A percentile compares a stretch with the other conserved stretches of the same genome.
These are phyloP conservation scores for Bombylius major DNA, from an alignment of 2,888 invertebrate genomes.

Conservation along the genomic window DNA sequence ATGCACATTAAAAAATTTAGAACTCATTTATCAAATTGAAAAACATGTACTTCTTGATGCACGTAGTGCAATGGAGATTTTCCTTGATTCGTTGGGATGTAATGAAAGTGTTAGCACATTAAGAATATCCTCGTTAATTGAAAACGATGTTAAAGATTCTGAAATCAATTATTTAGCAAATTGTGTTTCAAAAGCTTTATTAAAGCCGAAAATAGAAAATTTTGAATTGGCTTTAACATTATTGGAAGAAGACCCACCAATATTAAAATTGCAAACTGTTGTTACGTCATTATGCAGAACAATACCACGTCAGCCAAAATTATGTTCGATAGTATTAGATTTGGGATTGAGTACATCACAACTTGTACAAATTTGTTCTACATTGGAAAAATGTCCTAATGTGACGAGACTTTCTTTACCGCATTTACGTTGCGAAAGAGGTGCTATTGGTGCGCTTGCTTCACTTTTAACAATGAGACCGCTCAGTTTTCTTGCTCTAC, in stretches of 20 bases:
- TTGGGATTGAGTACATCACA: conserved; percentile 41
- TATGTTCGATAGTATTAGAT: conserved; percentile 41
- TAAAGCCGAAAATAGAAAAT: conserved; percentile 39
- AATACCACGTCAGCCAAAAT: conserved; percentile 25
- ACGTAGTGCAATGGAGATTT: conserved; percentile 35
- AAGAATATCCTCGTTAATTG: conserved; percentile 40
- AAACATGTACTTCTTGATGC: conserved; percentile 29
- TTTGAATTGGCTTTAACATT: conserved; percentile 43
- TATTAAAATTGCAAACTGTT: conserved; percentile 39
- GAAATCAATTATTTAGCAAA: conserved; percentile 39
- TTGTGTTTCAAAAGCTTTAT: conserved; percentile 36
- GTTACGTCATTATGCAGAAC: conserved; percentile 39
- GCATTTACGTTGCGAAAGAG: conserved; percentile 42
- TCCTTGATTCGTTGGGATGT: conserved; percentile 38
- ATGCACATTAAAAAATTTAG: conserved; percentile 39
- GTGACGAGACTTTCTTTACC: conserved; percentile 42
- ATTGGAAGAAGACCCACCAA: conserved; percentile 40
- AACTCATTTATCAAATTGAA: conserved; percentile 40
- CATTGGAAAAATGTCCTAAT: conserved; percentile 39
- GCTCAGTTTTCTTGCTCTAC: conserved; percentile 39
- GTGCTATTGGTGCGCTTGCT: conserved; percentile 40
- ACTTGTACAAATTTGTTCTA: conserved; percentile 40
- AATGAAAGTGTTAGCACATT: conserved; percentile 43
- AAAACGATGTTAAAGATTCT: conserved; percentile 40
- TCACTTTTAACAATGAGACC: conserved; percentile 38